Conservation (phyloP, 2,888 invertebrate genomes). For the Drosophila cognata region DNA sequence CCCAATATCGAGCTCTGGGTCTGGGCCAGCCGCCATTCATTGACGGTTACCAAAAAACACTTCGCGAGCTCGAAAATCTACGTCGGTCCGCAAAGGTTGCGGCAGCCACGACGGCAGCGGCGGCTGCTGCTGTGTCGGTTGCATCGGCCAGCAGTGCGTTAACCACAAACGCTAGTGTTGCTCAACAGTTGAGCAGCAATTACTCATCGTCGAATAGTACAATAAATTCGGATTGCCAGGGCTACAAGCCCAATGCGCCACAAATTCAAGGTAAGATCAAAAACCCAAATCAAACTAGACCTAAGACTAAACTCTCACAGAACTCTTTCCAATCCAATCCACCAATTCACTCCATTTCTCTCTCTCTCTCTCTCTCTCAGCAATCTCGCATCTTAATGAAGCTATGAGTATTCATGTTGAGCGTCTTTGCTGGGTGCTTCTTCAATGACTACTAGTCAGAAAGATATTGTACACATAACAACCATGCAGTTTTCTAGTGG, state of each 20-base stretch:
- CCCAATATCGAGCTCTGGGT: conserved; percentile 90
- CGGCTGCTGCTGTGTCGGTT: conserved; percentile 59
- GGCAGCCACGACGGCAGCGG: conserved; percentile 78
- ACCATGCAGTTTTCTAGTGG: neutral
- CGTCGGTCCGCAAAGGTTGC: conserved; percentile 86
- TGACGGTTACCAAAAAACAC: conserved; percentile 88
- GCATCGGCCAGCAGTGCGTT: conserved; percentile 40
- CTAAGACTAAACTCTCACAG: neutral
- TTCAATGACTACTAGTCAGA: neutral
- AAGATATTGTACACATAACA: neutral
- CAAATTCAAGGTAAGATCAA: conserved; percentile 84
- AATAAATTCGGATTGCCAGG: conserved; percentile 86
- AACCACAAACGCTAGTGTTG: conserved; percentile 67
- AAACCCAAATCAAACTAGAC: neutral
- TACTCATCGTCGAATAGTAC: conserved; percentile 85
- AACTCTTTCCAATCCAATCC: neutral
- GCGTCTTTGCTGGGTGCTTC: neutral
- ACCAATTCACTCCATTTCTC: neutral
- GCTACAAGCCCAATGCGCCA: conserved; percentile 88
- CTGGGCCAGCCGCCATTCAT: conserved; percentile 90
- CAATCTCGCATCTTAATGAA: neutral
- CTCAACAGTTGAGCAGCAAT: conserved; percentile 80
- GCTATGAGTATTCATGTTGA: neutral
- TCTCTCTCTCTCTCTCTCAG: neutral
- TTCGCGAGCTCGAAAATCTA: conserved; percentile 89